Conservation (phyloP, 2,888 invertebrate genomes). For the Cephus spinipes region DNA sequence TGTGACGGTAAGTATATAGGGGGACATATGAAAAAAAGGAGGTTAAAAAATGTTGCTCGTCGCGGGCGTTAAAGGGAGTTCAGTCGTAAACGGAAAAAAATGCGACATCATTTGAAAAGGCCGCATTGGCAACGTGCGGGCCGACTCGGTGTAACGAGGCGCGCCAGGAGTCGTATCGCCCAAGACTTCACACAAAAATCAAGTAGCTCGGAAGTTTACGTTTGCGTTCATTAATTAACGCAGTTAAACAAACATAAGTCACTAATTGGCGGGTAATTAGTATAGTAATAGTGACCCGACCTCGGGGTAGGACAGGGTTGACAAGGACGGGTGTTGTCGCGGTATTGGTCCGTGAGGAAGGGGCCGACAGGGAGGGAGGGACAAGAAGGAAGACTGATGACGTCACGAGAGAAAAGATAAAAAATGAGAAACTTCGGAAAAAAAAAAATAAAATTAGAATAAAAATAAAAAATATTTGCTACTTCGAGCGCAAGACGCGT, state of each 20-base stretch:
- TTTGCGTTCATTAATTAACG: constrained; percentile 63
- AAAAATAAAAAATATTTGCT: no score
- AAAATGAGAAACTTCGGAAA: not conserved
- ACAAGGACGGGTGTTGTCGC: constrained; percentile 10
- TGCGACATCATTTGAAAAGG: constrained; percentile 12
- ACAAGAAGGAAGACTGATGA: not conserved
- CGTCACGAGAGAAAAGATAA: not conserved
- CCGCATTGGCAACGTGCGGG: constrained; percentile 21
- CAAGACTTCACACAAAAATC: constrained; percentile 37
- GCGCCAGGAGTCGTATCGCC: constrained; percentile 31
- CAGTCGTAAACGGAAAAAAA: constrained; percentile 8
- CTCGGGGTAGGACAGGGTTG: constrained; percentile 15
- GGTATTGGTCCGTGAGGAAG: constrained; percentile 9
- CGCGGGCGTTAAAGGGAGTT: not conserved
- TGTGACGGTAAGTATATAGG: not conserved
- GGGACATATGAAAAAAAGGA: not conserved
- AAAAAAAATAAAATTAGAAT: not conserved
- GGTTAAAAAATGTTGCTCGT: not conserved
- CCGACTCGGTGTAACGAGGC: constrained; percentile 36
- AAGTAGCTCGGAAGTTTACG: constrained; percentile 43
- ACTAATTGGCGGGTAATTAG: constrained; percentile 63
- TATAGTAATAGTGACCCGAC: constrained; percentile 55
- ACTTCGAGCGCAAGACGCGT: not conserved
- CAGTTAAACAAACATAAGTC: constrained; percentile 58
- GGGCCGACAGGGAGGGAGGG: constrained; percentile 18